Evolutionary conservation across 2,113 vertebrate species (phyloP).

Genomic region (Haliaeetus leucogaster): DNA sequence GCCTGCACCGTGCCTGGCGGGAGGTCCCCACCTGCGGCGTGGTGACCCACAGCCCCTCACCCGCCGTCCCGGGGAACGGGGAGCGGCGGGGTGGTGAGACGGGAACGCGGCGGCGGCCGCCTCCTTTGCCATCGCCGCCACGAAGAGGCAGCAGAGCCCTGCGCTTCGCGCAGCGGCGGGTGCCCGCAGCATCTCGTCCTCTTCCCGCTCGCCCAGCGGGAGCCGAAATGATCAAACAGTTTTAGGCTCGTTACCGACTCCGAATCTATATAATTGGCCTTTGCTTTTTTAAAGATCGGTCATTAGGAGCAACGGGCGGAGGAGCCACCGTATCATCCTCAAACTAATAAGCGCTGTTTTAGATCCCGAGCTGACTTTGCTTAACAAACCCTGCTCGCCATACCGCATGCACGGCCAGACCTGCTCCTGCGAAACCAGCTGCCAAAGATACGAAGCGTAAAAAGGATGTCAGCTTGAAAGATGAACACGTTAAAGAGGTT

Average conservation of each 20-base stretch:
- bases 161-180: accelerated
- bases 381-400: neutral
- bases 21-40: too few species aligned
- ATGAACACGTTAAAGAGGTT: accelerated
- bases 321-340: neutral
- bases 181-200: neutral
- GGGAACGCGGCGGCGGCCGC: neutral
- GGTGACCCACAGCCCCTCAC: neutral
- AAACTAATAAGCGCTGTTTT: accelerated
- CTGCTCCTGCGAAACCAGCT: neutral
- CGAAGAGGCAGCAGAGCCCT: slow-evolving; percentile 44
- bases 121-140: neutral
- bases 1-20: neutral
- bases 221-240: neutral
- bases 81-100: neutral
- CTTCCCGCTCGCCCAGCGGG: neutral
- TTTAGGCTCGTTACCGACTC: neutral
- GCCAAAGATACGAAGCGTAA: accelerated
- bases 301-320: neutral
- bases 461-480: neutral
- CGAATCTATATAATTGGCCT: neutral
- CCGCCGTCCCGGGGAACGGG: too few species aligned
- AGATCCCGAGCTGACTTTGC: neutral
- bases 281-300: neutral
- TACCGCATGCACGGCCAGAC: accelerated